Percentiles rank a stretch among this genome's conserved stretches.
phyloP scores from a whole-genome alignment of 2,888 invertebrate genomes.

The Anoncus sp. region DNA sequence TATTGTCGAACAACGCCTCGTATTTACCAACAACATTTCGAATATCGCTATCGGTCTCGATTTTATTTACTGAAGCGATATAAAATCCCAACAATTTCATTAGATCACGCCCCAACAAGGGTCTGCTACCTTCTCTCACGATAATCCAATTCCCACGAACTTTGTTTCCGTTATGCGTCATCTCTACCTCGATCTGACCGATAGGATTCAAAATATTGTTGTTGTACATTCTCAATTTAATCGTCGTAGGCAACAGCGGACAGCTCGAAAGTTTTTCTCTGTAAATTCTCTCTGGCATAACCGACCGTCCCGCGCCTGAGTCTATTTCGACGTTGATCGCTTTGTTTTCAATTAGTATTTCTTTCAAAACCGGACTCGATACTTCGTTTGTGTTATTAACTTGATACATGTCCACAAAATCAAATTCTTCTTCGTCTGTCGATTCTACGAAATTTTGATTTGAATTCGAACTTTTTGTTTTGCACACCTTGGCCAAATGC shows the following conservation, averaged over 20 bases:
- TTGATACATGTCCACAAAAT: conserved; percentile 21
- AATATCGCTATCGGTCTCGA: conserved; percentile 3
- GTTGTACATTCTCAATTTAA: conserved; percentile 50
- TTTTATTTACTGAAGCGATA: conserved; percentile 25
- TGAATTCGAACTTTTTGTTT: neutral
- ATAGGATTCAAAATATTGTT: conserved; percentile 44
- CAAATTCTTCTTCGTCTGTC: neutral
- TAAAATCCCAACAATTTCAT: conserved; percentile 51
- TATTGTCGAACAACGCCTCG: conserved; percentile 42
- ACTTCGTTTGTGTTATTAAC: neutral
- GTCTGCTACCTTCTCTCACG: conserved; percentile 43
- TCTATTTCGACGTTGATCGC: conserved; percentile 68
- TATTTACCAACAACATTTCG: conserved; percentile 32
- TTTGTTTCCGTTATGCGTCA: conserved; percentile 26
- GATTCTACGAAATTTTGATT: conserved; percentile 10
- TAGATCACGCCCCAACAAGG: conserved; percentile 59
- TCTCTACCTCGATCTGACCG: conserved; percentile 52
- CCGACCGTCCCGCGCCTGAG: conserved; percentile 70
- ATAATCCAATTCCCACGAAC: conserved; percentile 46
- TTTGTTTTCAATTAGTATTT: conserved; percentile 65
- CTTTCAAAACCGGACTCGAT: conserved; percentile 32
- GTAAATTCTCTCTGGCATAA: conserved; percentile 25
- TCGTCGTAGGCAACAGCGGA: conserved; percentile 21
- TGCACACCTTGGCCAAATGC: conserved; percentile 8
- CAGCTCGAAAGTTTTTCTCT: conserved; percentile 3